Evolutionary conservation across 2,797 vertebrate species (phyloP).

Genomic region (Picus viridis): DNA sequence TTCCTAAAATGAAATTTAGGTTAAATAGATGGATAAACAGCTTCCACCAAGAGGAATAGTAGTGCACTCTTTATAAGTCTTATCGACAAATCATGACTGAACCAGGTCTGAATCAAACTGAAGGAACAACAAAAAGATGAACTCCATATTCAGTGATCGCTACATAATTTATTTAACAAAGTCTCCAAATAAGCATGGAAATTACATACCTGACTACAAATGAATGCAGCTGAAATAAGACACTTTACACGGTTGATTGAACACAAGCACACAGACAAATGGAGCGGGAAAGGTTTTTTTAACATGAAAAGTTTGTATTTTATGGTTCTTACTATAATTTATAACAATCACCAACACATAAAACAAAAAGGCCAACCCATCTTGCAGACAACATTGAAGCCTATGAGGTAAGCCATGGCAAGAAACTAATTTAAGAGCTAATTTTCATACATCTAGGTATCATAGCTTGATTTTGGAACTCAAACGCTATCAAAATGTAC

Average conservation of each 20-base stretch:
- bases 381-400: conserved; percentile 22
- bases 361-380: conserved; percentile 35
- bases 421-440: conserved; percentile 18
- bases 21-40: not conserved
- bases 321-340: conserved; percentile 25
- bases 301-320: conserved; percentile 44
- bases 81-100: not conserved
- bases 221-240: conserved; percentile 51
- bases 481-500: not conserved
- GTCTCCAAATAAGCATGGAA: conserved; percentile 44
- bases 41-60: not conserved
- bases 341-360: conserved; percentile 49
- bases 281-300: conserved; percentile 49
- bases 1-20: not conserved
- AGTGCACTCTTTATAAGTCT: not conserved
- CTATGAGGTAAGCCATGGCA: conserved; percentile 9
- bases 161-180: conserved; percentile 41
- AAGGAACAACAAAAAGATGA: conserved; percentile 46
- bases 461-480: conserved; percentile 6
- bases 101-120: not conserved
- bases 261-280: conserved; percentile 65
- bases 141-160: conserved; percentile 37
- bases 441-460: conserved; percentile 18
- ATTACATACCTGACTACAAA: conserved; percentile 54
- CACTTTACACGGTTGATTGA: conserved; percentile 58